Evolutionary conservation across 2,797 vertebrate genomes (phyloP).

Genomic region (Cryptoblepharus egeriae): DNA sequence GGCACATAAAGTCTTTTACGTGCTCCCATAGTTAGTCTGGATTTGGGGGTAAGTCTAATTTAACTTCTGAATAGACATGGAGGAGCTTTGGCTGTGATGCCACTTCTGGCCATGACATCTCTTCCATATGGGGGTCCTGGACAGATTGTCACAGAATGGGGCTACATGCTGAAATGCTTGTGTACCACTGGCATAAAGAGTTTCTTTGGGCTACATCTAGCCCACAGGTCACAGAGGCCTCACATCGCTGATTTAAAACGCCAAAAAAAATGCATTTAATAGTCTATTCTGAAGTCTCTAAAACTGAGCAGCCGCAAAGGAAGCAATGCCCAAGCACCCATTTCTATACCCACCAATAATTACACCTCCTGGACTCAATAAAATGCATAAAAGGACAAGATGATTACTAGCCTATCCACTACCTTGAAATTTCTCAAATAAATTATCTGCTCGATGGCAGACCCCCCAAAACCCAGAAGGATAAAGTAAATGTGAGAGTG

Average conservation of each 20-base stretch:
- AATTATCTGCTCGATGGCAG: neutral
- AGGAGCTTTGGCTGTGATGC: too few species aligned
- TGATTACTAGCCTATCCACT: neutral
- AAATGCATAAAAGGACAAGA: neutral
- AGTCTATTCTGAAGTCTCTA: neutral
- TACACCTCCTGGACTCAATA: neutral
- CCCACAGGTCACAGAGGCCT: too few species aligned
- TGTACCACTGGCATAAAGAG: too few species aligned
- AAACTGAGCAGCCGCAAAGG: neutral
- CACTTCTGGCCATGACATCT: too few species aligned
- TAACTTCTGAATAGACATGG: too few species aligned
- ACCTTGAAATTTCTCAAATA: constrained; percentile 1
- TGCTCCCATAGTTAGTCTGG: too few species aligned
- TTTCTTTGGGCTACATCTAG: too few species aligned
- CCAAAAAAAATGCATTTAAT: neutral
- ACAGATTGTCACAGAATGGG: too few species aligned
- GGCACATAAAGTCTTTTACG: too few species aligned
- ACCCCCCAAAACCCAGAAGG: neutral
- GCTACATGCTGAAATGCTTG: too few species aligned
- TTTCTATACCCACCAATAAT: neutral
- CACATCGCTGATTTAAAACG: neutral
- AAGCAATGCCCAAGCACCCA: neutral
- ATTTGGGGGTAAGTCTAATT: too few species aligned
- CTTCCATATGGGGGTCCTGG: too few species aligned
- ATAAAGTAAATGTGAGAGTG: neutral